These are phyloP conservation scores for Buteo buteo DNA, from an alignment of 2,113 vertebrate genomes.

Conservation along the genomic window DNA sequence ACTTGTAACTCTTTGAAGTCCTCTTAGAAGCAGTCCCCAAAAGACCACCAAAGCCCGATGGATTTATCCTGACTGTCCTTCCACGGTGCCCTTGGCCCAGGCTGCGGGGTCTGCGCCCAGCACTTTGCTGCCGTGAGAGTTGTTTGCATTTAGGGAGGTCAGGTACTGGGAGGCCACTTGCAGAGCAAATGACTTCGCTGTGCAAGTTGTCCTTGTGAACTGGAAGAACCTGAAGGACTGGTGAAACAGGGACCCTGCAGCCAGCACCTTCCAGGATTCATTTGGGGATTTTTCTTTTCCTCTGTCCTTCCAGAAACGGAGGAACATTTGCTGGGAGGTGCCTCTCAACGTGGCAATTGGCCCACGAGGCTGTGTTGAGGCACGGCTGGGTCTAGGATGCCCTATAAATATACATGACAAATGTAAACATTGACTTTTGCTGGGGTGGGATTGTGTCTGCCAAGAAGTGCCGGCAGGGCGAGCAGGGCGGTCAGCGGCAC, in stretches of 20 bases:
- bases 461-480: accelerated
- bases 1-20: neutral
- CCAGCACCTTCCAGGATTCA: neutral
- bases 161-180: neutral
- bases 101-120: neutral
- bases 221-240: conserved; percentile 40
- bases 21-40: neutral
- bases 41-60: neutral
- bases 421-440: neutral
- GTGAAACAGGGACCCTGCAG: neutral
- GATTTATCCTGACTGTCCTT: neutral
- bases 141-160: neutral
- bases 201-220: neutral
- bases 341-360: neutral
- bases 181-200: neutral
- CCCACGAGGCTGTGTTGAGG: neutral
- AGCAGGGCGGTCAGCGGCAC: accelerated
- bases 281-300: neutral
- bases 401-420: neutral
- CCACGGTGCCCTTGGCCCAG: accelerated
- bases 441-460: neutral
- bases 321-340: neutral
- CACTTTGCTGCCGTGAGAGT: neutral
- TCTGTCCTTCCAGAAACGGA: neutral
- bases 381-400: neutral